These are phyloP conservation scores for Malurus cyaneus DNA, from an alignment of 2,113 vertebrate species.

Conservation along the genomic window DNA sequence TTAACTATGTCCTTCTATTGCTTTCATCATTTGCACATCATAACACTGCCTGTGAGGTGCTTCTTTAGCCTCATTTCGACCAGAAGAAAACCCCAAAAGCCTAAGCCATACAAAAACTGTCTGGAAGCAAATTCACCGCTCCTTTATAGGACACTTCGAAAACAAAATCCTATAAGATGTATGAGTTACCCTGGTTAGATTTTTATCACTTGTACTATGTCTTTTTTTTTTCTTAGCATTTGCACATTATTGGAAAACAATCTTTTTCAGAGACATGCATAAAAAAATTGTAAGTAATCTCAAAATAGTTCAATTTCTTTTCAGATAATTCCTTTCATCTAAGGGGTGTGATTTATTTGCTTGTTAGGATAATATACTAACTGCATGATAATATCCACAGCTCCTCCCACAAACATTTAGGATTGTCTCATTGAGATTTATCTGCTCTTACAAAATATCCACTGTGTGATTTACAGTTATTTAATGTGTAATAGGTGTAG, in stretches of 20 bases:
- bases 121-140: neutral
- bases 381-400: neutral
- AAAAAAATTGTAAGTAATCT: neutral
- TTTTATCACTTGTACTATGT: neutral
- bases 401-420: constrained; percentile 8
- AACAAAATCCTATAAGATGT: neutral
- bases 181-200: neutral
- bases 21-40: neutral
- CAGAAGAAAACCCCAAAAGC: neutral
- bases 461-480: neutral
- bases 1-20: neutral
- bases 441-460: constrained; percentile 21
- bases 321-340: neutral
- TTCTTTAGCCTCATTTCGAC: neutral
- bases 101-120: neutral
- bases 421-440: neutral
- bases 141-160: neutral
- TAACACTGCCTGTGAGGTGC: neutral
- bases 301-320: neutral
- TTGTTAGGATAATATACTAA: neutral
- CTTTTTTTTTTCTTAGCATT: neutral
- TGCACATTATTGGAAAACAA: neutral
- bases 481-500: neutral
- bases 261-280: neutral
- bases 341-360: neutral